Base-by-base conservation (phyloP, 2,888 invertebrate species). In the Tachina fera region DNA sequence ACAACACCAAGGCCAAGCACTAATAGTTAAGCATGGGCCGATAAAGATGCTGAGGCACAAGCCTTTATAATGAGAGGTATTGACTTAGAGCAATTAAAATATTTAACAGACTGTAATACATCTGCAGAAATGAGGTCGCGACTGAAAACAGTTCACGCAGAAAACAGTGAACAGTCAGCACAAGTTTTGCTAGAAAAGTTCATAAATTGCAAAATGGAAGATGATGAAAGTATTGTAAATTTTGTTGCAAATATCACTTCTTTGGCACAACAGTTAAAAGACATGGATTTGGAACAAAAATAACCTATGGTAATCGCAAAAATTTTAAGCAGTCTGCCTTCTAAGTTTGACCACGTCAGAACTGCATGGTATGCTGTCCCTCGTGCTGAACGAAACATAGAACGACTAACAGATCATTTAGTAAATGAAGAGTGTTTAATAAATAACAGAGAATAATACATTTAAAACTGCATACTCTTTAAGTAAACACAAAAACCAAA, bases 311-410 rank as follows among this genome's bases (percentile, higher is more conserved):
- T 87, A 8, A 82, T 86, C 19, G 84, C 79, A 41, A 87, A 87
- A 61, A 87, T 87, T 61, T 67, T 87, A 49, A 76, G 87, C 10
- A 87, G 47, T 19, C 49, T 88, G 22, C 84, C 87, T 60, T 9
- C 74, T 1, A 87, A 86, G 45, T 87, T 83, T 60, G 80, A 87
- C 72, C 76, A 87, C 39, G 85, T 87, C 13, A 75, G 87, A 63
- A 87, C 87, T 45, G 84, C 87, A 31, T 87, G 86, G 86, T 87
- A 80, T 87, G 61, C 84, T 77, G n/a, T 84, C 80, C 41, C 80
- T 72, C 16, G 58, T 43, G 31, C 67, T 68, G 31, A 87, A 83
- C 74, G 84, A 76, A 9, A 86, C 84, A 14, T 65, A 3, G 31
- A 31, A 31, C 31, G 31, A 31, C 4, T 31, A 31, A 31, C 31